These are phyloP conservation scores for Bovichtus diacanthus DNA, from an alignment of 2,797 vertebrate genomes.

Conservation along the genomic window DNA sequence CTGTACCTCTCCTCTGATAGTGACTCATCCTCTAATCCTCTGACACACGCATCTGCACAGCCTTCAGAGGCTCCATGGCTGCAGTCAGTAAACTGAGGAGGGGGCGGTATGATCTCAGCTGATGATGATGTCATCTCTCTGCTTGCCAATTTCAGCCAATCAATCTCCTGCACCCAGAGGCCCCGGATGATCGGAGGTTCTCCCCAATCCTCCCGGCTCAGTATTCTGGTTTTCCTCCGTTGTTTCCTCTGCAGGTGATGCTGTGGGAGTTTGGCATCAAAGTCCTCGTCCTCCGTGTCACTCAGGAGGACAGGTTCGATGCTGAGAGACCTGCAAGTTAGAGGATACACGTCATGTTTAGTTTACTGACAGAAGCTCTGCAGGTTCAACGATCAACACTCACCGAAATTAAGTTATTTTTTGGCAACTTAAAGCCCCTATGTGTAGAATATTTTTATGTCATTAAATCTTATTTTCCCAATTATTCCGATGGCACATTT, in stretches of 20 bases:
- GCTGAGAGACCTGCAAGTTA: conserved; percentile 40
- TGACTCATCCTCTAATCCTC: conserved; percentile 3
- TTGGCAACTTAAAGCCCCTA: neutral
- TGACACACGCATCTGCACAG: neutral
- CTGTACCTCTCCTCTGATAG: conserved; percentile 24
- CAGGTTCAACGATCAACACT: neutral
- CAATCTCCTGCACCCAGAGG: conserved; percentile 90
- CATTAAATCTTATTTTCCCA: neutral
- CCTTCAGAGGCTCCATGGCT: neutral
- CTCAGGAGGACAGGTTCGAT: conserved; percentile 3
- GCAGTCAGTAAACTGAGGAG: conserved; percentile 73
- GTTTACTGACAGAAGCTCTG: neutral
- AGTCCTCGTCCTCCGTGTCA: conserved; percentile 81
- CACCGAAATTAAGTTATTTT: neutral
- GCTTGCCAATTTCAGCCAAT: conserved; percentile 67
- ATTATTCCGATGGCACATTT: neutral
- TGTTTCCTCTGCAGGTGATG: conserved; percentile 79
- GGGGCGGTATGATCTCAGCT: conserved; percentile 67
- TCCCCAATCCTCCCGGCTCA: conserved; percentile 41
- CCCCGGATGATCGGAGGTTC: conserved; percentile 79
- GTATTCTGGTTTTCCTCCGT: conserved; percentile 80
- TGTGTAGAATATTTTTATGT: too few relatives aligned
- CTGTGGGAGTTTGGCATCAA: conserved; percentile 52
- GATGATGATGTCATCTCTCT: conserved; percentile 1
- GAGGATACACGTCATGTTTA: neutral